Percentiles rank a stretch among this genome's conserved stretches.
phyloP scores from a whole-genome alignment of 2,113 vertebrate genomes.

The Indicator maculatus region DNA sequence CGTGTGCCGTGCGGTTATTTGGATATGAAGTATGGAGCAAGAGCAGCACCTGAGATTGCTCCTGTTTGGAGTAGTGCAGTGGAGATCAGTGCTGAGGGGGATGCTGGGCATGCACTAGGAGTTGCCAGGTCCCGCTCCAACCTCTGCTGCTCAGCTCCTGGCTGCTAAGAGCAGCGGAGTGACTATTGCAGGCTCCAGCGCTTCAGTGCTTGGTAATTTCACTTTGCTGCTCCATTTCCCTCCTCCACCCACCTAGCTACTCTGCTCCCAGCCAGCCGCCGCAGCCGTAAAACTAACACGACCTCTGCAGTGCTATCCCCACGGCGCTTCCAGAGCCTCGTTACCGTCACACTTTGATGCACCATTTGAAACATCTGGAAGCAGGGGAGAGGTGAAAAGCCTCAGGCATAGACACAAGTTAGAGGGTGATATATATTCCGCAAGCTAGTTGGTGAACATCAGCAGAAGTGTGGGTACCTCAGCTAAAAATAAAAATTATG shows the following conservation, averaged over 20 bases:
- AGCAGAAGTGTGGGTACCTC: neutral
- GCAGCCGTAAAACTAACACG: neutral
- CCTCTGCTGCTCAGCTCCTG: neutral
- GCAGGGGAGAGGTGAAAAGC: neutral
- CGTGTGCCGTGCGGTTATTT: neutral
- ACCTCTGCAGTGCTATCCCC: neutral
- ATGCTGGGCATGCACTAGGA: neutral
- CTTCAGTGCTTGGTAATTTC: neutral
- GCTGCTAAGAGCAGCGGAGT: neutral
- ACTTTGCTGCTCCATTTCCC: constrained; percentile 5
- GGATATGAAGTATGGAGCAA: neutral
- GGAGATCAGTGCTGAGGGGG: fast-evolving
- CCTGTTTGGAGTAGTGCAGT: neutral
- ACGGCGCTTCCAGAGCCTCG: fast-evolving
- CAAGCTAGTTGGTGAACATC: neutral
- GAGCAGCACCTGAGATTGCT: neutral
- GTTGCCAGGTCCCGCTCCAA: fast-evolving
- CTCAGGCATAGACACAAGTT: neutral
- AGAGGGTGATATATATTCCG: neutral
- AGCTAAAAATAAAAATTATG: neutral
- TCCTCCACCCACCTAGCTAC: neutral
- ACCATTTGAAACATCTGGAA: neutral
- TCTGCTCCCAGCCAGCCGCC: neutral
- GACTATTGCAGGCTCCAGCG: neutral
- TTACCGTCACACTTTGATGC: neutral